A percentile compares a stretch with the other conserved stretches of the same genome.
Evolutionary conservation across 2,888 invertebrate genomes (phyloP).

Genomic region (Lepidonotus clava): DNA sequence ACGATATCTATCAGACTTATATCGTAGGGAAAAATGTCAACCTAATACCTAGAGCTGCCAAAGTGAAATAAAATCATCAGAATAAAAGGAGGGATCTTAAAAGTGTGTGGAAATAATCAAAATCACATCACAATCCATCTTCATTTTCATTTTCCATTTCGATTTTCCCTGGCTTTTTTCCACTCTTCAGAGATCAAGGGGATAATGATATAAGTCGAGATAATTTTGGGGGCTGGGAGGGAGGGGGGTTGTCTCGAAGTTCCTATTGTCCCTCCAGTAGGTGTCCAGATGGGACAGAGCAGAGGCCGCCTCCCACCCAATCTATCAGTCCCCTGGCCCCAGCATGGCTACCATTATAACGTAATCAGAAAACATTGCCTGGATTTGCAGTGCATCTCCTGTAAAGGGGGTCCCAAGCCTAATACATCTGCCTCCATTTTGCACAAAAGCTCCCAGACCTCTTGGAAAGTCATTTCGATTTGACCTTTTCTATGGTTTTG

Average conservation of each 20-base stretch:
- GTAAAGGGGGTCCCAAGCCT: neutral
- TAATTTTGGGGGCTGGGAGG: no score
- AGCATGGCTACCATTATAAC: neutral
- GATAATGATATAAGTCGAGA: neutral
- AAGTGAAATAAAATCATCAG: no score
- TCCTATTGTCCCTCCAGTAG: neutral
- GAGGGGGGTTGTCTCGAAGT: neutral
- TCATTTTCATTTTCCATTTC: no score
- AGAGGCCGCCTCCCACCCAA: neutral
- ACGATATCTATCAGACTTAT: no score
- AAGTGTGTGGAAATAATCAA: no score
- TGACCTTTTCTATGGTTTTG: neutral
- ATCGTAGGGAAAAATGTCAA: no score
- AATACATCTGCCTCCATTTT: neutral
- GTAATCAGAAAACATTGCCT: neutral
- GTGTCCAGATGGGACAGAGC: neutral
- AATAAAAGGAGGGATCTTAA: no score
- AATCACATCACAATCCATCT: no score
- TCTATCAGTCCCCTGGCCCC: neutral
- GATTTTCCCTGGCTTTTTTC: no score
- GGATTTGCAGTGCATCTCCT: conserved; percentile 4
- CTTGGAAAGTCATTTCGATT: neutral
- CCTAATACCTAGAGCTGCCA: no score
- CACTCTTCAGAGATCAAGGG: no score
- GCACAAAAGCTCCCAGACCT: neutral